These are phyloP conservation scores for Lasioglossum zephyrum DNA, from an alignment of 2,888 invertebrate genomes.

Conservation along the genomic window DNA sequence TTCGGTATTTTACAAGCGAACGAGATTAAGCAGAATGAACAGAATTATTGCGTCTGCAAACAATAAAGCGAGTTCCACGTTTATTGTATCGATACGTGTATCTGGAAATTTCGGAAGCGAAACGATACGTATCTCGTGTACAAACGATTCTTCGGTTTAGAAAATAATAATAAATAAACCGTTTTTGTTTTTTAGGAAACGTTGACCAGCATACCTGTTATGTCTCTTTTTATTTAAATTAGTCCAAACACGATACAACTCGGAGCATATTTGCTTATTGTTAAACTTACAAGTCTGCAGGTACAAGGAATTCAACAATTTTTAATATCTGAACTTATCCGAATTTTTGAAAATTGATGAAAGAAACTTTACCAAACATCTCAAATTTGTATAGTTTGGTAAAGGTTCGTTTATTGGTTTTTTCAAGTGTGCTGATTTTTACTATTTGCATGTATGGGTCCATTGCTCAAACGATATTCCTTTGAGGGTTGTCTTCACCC, in stretches of 20 bases:
- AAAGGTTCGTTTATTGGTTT: not conserved
- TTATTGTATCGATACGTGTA: not conserved
- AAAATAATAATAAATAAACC: too few relatives aligned
- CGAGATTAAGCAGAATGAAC: not conserved
- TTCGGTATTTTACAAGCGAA: constrained; percentile 27
- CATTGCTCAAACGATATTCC: not conserved
- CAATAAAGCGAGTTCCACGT: not conserved
- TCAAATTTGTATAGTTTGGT: not conserved
- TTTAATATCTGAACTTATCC: too few relatives aligned
- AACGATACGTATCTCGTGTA: not conserved
- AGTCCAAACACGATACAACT: too few relatives aligned
- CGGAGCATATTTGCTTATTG: too few relatives aligned
- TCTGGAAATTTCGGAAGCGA: not conserved
- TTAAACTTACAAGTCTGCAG: too few relatives aligned
- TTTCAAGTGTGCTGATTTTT: not conserved
- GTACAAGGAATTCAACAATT: too few relatives aligned
- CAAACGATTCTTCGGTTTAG: not conserved
- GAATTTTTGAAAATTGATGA: not conserved
- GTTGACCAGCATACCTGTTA: not conserved
- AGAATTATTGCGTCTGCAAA: not conserved
- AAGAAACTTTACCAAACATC: too few relatives aligned
- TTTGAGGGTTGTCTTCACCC: not conserved
- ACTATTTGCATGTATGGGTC: not conserved
- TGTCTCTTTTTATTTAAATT: too few relatives aligned
- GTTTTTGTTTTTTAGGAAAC: not conserved